Conservation (phyloP, 2,797 vertebrate species). For the Melanotaenia parkinsoni region DNA sequence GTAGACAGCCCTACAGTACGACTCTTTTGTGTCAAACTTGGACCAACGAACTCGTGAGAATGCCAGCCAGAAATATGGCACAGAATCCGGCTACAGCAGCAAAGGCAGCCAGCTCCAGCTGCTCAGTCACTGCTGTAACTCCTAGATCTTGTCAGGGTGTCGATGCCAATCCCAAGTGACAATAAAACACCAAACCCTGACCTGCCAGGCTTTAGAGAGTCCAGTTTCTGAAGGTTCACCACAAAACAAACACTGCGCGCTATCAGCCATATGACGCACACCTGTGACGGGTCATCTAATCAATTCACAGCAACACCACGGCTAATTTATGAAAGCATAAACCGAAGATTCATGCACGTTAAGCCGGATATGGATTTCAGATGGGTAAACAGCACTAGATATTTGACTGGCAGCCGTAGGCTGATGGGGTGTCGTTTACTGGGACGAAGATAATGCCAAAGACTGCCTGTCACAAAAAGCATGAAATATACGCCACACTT, state of each 20-base stretch:
- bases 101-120: background rate
- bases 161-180: conserved; percentile 23
- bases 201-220: conserved; percentile 12
- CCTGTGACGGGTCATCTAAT: conserved; percentile 71
- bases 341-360: background rate
- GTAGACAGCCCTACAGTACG: conserved; percentile 5
- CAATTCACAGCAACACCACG: background rate
- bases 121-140: conserved; percentile 29
- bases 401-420: background rate
- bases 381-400: background rate
- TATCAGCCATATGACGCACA: conserved; percentile 71
- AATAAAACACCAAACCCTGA: conserved; percentile 1
- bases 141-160: conserved; percentile 23
- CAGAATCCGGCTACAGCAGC: background rate
- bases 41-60: conserved; percentile 37
- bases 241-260: conserved; percentile 44
- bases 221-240: conserved; percentile 13
- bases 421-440: conserved; percentile 17
- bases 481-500: conserved; percentile 53
- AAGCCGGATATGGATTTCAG: background rate
- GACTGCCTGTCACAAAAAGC: conserved; percentile 16
- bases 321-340: background rate
- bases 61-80: background rate
- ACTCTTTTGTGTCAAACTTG: conserved; percentile 44
- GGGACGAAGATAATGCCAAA: conserved; percentile 37